Evolutionary conservation across 30 jellyfish, hydroid and myxozoan species (phyloP), one percentile per base, ranked within the genome.

Genomic region (Phacellophora camtschatica): DNA sequence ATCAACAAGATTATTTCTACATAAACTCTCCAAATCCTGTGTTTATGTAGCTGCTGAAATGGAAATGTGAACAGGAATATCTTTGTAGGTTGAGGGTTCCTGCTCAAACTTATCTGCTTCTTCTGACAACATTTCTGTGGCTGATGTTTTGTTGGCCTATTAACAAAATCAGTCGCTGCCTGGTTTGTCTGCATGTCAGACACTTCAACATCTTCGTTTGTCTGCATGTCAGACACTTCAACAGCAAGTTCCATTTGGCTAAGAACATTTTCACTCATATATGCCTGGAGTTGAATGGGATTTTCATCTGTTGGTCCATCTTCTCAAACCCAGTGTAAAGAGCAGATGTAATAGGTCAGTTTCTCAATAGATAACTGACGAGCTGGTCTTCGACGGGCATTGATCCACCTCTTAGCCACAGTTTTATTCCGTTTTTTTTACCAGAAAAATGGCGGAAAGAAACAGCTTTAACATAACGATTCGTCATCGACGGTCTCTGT

Each of bases 281-380:
- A 4, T 34, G 82, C 68, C 24, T 32, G 68, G 5, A 37, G 10
- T 19, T 65, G 82, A 27, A 4, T 1, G 6, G 82, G 68, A 34
- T 45, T 37, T 36, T 7, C 16, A n/a, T 36, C 24, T 4, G 82
- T 32, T 4, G 82, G 82, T 23, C 66, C 82, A 67, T 67, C 82
- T 27, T 67, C 82, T 33, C 82, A 65, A 32, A 67, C 68, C 82
- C 82, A 67, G 23, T 67, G 82, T 3, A 61, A 29, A 67, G 82
- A 67, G 66, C 45, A 67, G 9, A 67, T 32, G 45, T n/a, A 67
- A 67, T 67, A 67, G 66, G 82, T 8, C 22, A 67, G 24, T 4
- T 37, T 67, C 36, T 67, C 82, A 5, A 41, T 29, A 4, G 82
- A 67, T 36, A 67, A 35, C 39, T 67, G 82, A 67, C 39, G 16